phyloP scores from a whole-genome alignment of 2,113 vertebrate species.

The Piaya cayana region DNA sequence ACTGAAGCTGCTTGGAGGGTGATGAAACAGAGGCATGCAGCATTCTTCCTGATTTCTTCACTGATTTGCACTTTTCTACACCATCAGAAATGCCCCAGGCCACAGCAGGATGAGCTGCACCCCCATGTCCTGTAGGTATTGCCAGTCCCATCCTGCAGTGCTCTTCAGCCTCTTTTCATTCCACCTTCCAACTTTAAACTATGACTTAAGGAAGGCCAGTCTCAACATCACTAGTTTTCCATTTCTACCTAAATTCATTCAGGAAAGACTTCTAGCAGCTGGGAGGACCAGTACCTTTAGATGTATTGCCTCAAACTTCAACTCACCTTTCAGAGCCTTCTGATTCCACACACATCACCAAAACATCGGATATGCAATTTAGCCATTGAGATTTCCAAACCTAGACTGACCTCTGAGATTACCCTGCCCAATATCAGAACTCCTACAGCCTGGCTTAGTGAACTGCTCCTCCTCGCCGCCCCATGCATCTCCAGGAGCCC shows the following conservation, averaged over 20 bases:
- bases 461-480: neutral
- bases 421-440: neutral
- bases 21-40: rapidly evolving
- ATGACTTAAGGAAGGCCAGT: neutral
- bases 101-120: rapidly evolving
- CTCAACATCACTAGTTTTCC: neutral
- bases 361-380: neutral
- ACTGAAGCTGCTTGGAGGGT: rapidly evolving
- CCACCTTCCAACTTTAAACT: neutral
- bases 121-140: neutral
- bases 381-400: neutral
- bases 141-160: neutral
- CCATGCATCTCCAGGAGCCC: neutral
- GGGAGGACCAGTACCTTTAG: neutral
- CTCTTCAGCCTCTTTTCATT: neutral
- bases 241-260: neutral
- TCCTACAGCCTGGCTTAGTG: neutral
- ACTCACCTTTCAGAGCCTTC: neutral
- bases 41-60: neutral
- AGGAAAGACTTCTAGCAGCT: neutral
- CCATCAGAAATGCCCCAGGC: neutral
- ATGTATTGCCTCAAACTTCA: neutral
- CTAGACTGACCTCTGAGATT: neutral
- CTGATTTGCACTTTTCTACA: rapidly evolving
- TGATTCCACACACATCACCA: neutral